Percentiles rank a stretch among this genome's conserved stretches.
phyloP scores from a whole-genome alignment of 2,888 invertebrate genomes.

The Meteorus cinctellus region DNA sequence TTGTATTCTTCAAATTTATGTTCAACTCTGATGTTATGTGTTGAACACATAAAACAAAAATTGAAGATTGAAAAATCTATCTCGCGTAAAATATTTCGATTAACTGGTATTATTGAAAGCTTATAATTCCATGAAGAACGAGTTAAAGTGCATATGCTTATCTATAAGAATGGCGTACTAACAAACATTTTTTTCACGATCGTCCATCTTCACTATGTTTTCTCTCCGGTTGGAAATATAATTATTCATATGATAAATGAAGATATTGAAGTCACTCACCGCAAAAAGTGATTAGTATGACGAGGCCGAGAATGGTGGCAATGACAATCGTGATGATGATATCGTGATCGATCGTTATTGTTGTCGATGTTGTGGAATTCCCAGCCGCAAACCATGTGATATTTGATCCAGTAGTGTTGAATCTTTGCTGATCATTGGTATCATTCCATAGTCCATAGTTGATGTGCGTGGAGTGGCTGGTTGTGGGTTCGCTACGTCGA shows the following conservation, averaged over 20 bases:
- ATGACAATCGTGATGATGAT: slow-evolving; percentile 57
- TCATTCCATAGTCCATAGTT: slow-evolving; percentile 55
- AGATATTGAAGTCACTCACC: slow-evolving; percentile 54
- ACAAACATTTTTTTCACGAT: too few species aligned
- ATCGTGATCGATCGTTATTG: slow-evolving; percentile 52
- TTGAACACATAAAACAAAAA: too few species aligned
- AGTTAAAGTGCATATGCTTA: too few species aligned
- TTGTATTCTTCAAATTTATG: too few species aligned
- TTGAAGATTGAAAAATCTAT: too few species aligned
- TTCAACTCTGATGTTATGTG: too few species aligned
- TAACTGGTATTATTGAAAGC: too few species aligned
- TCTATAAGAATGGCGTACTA: too few species aligned
- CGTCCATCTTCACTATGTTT: too few species aligned
- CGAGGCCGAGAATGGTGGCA: slow-evolving; percentile 59
- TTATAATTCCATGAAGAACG: too few species aligned
- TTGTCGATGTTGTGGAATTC: slow-evolving; percentile 34
- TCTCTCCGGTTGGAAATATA: neutral
- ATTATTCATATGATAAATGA: neutral
- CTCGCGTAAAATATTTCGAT: too few species aligned
- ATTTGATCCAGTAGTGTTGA: slow-evolving; percentile 55
- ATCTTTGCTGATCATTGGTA: slow-evolving; percentile 53
- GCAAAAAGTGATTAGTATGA: slow-evolving; percentile 62
- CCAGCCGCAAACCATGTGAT: slow-evolving; percentile 41
- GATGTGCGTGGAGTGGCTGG: slow-evolving; percentile 54
- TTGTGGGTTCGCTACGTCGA: slow-evolving; percentile 56